Percentiles rank a stretch among this genome's conserved stretches.
Conservation (phyloP, 2,797 vertebrate genomes). For the Anabacerthia variegaticeps region DNA sequence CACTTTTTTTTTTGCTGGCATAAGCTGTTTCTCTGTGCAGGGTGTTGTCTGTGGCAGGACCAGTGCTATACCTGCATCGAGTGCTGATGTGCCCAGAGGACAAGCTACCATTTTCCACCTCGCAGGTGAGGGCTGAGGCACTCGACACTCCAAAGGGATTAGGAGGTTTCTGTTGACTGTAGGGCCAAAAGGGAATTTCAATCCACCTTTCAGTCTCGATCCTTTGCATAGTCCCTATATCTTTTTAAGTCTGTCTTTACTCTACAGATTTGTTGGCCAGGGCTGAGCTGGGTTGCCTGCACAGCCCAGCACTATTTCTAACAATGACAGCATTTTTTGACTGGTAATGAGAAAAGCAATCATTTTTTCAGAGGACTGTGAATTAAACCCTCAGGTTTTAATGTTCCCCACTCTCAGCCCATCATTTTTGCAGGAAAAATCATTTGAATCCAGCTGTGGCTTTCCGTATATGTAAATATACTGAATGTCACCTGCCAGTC, state of each 20-base stretch:
- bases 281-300: background rate
- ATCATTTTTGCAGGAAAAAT: background rate
- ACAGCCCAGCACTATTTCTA: background rate
- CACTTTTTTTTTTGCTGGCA: constrained; percentile 43
- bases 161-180: background rate
- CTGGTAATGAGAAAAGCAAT: background rate
- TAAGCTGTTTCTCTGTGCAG: constrained; percentile 3
- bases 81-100: background rate
- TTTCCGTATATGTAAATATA: background rate
- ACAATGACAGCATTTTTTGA: background rate
- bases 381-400: background rate
- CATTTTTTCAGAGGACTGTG: background rate
- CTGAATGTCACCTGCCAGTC: background rate
- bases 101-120: background rate
- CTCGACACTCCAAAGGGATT: background rate
- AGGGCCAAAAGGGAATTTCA: background rate
- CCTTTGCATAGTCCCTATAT: background rate
- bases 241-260: background rate
- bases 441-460: background rate
- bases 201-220: background rate
- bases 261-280: background rate
- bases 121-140: background rate
- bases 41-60: constrained; percentile 23
- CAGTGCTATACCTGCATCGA: background rate
- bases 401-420: background rate